Evolutionary conservation across 2,113 vertebrate species (phyloP).

Genomic region (Tor tambroides): DNA sequence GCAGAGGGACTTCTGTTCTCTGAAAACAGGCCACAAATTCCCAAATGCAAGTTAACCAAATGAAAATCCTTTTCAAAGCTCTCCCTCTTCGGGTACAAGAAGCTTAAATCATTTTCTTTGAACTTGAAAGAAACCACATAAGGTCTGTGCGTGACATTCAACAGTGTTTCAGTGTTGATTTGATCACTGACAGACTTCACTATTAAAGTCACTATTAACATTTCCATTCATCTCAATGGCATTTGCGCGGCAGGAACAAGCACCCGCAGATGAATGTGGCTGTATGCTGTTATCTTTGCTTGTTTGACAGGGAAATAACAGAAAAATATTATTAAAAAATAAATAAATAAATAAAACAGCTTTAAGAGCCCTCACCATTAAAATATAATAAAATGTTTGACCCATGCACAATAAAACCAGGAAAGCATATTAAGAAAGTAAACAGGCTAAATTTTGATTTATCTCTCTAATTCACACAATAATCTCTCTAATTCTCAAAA

Average conservation of each 20-base stretch:
- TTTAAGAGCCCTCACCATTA: not conserved
- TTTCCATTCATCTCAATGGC: slow-evolving; percentile 2
- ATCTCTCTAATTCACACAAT: not conserved
- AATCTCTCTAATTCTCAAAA: not conserved
- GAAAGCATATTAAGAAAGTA: not conserved
- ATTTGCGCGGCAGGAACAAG: not conserved
- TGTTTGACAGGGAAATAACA: not conserved
- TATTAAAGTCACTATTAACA: slow-evolving; percentile 2
- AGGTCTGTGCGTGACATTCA: not conserved
- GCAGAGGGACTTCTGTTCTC: slow-evolving; percentile 4
- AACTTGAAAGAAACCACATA: slow-evolving; percentile 17
- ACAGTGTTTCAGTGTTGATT: not conserved
- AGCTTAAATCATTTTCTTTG: slow-evolving; percentile 19
- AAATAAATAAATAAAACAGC: not conserved
- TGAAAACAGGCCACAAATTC: slow-evolving; percentile 28
- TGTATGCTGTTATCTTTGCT: not conserved
- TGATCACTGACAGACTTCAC: slow-evolving; percentile 3
- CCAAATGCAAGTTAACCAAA: slow-evolving; percentile 15
- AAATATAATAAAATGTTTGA: not conserved
- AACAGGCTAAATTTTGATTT: too few species aligned
- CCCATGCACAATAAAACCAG: not conserved
- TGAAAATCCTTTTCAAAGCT: slow-evolving; percentile 17
- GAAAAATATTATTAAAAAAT: not conserved
- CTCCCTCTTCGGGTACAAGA: slow-evolving; percentile 1
- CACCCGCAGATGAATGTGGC: not conserved